Evolutionary conservation across 2,797 vertebrate genomes (phyloP), one percentile per base, ranked within the genome.

Genomic region (Enteromius mattozi): DNA sequence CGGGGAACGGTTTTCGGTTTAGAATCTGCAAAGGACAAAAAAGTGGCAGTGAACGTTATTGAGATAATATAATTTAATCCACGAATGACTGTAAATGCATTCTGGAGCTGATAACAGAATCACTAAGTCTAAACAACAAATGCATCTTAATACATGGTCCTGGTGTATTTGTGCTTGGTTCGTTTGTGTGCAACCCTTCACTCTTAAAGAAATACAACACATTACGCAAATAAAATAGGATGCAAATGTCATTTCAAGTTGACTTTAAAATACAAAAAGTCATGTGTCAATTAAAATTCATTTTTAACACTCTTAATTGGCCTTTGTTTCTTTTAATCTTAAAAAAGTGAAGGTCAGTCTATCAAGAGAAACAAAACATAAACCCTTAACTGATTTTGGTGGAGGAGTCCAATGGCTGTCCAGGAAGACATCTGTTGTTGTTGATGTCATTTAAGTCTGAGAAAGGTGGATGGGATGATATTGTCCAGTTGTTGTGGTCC

Each of bases 1-100:
- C 92, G 84, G 1, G 92, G 85, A 40, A 93, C 78, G 24, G 86
- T 69, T 81, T 94, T 91, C 1, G 91, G 83, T 72, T 88, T 92
- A 1, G 0, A 1, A 56, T 7, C 65, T 84, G 37, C 1, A 80
- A 80, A 82, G 17, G 33, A 72, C 40, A 40, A 19, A 56, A 77
- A 77, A 40, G 21, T 17, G 12, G 7, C 19, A 40, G 33, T 0
- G 3, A 3, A 59, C 12, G 0, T 24, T 17, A 27, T 24, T 77
- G 6, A 17, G 3, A 59, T 76, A 16, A 24, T 7, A 54, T 40
- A 37, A 56, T 37, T 37, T 8, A 68, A 19, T 21, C n/a, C 2
- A 6, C 10, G 19, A 19, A 14, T 8, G 30, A 9, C 9, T 12
- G 12, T 30, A 16, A 17, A 65, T 65, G 16, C 27, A 33, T 63